Base-by-base conservation (phyloP, 1,140 invertebrate species). In the Homalodisca vitripennis region DNA sequence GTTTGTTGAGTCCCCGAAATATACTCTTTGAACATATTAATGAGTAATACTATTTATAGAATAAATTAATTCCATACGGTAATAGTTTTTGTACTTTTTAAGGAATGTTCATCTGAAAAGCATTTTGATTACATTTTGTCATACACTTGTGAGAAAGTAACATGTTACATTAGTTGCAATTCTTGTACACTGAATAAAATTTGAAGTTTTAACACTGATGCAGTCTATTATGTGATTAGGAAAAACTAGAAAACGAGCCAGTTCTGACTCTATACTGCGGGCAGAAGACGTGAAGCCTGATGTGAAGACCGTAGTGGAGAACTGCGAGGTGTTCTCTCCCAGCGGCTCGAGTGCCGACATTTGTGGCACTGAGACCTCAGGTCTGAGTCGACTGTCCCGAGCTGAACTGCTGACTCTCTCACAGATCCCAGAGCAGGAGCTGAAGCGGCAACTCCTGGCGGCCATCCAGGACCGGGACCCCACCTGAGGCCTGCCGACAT, bases 401-500 rank as follows among this genome's bases (percentile, higher is more conserved):
- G 70, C 70, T 13, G 74, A 75, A 29, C 69, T 73, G 22, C 60
- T 70, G 14, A 48, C 62, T n/a, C 53, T 74, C 47, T 72, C 62
- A 14, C 67, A 68, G 29, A 70, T 70, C 27, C 71, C 73, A n/a
- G 73, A 73, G 26, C 31, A 51, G 24, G 74, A 75, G 60, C 66
- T 75, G 26, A 74, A 74, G 24, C 60, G 62, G 14, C 62, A 67
- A 32, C 66, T 74, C 20, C 24, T 74, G 48, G 62, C 73, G 46
- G 72, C 73, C 3, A 62, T 74, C 3, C 69, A 73, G 31, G 69
- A 72, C 34, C 73, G 70, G 63, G 73, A 73, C 48, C 72, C 74
- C 14, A 73, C 74, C 57, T 75, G 74, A 75, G 55, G 63, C 3
- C 1, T 20, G 30, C n/a, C 31, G 3, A 27, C 55, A 3, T 22